Conservation (phyloP, 2,113 vertebrate genomes). For the Microtus richardsoni region DNA sequence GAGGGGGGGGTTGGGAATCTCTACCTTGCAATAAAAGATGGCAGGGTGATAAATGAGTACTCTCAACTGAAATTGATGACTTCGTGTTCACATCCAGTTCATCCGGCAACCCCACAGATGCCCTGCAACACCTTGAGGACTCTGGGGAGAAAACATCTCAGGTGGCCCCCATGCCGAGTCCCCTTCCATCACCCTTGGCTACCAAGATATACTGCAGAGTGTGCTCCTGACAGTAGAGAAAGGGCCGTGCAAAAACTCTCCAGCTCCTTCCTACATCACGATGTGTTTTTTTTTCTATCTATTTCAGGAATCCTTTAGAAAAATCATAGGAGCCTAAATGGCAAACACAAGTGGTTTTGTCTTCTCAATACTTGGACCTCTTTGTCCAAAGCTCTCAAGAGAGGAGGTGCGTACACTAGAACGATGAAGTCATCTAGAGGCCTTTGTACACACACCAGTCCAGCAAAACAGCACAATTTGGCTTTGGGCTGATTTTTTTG, state of each 20-base stretch:
- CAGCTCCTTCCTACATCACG: background rate
- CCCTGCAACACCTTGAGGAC: conserved; percentile 95
- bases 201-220: conserved; percentile 20
- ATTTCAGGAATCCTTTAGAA: conserved; percentile 70
- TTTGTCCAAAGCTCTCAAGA: conserved; percentile 61
- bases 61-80: conserved; percentile 99
- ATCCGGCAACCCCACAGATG: conserved; percentile 95
- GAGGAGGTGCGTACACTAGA: conserved; percentile 60
- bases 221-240: background rate
- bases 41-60: conserved; percentile 99
- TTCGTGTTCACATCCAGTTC: conserved; percentile 94
- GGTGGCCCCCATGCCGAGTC: conserved; percentile 73
- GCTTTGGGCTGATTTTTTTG: background rate
- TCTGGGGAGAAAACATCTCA: conserved; percentile 91
- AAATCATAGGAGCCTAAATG: conserved; percentile 69
- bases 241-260: background rate
- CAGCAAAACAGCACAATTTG: conserved; percentile 68
- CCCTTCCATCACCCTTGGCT: background rate
- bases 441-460: conserved; percentile 50
- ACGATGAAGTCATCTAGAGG: conserved; percentile 77
- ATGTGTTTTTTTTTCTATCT: conserved; percentile 18
- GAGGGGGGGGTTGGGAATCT: conserved; percentile 82
- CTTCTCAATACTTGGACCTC: conserved; percentile 52
- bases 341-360: conserved; percentile 78
- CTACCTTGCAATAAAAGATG: conserved; percentile 92